A percentile compares a stretch with the other conserved stretches of the same genome.
Evolutionary conservation across 2,888 invertebrate genomes (phyloP).

Genomic region (Microdon myrmicae): DNA sequence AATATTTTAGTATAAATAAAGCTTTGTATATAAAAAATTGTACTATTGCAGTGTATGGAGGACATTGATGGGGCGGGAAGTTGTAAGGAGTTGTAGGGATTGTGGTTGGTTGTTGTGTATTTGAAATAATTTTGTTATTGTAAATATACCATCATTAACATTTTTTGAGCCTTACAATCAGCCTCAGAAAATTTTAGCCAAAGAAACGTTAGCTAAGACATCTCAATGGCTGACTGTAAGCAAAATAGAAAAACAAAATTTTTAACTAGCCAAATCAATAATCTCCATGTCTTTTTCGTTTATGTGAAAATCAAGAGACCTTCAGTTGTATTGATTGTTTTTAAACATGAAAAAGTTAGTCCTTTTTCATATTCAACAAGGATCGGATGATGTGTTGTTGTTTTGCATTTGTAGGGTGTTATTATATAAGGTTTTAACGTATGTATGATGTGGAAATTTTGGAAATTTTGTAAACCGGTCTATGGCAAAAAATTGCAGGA

Average conservation of each 20-base stretch:
- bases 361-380: too few relatives aligned
- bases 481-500: constrained; percentile 68
- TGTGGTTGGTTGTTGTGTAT: constrained; percentile 28
- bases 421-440: too few relatives aligned
- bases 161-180: constrained; percentile 35
- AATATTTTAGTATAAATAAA: constrained; percentile 61
- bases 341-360: too few relatives aligned
- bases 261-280: too few relatives aligned
- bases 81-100: constrained; percentile 26
- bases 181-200: constrained; percentile 1
- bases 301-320: too few relatives aligned
- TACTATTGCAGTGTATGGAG: constrained; percentile 67
- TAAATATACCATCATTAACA: constrained; percentile 53
- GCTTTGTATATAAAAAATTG: constrained; percentile 65
- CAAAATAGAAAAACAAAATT: too few relatives aligned
- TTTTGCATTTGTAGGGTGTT: too few relatives aligned
- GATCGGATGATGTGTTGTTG: too few relatives aligned
- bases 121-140: constrained; percentile 54
- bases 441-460: constrained; percentile 63
- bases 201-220: background rate
- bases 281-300: too few relatives aligned
- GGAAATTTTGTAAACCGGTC: constrained; percentile 67
- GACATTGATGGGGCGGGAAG: constrained; percentile 54
- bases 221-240: too few relatives aligned
- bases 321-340: too few relatives aligned